Percentiles rank a stretch among this genome's conserved stretches.
Evolutionary conservation across 2,113 vertebrate species (phyloP).

Genomic region (Heptranchias perlo): DNA sequence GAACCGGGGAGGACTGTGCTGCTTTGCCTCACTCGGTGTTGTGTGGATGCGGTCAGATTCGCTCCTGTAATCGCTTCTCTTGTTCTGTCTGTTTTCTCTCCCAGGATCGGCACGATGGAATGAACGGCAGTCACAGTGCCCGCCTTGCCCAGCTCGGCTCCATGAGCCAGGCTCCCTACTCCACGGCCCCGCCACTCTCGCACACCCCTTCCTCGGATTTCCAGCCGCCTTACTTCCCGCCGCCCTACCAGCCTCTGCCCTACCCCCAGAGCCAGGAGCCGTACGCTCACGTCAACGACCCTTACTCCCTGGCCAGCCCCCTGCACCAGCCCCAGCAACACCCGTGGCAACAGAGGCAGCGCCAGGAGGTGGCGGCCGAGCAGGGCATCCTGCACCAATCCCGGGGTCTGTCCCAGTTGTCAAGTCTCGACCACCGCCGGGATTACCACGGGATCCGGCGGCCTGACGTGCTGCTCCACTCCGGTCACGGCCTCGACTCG

Average conservation of each 20-base stretch:
- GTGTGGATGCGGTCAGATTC: not conserved
- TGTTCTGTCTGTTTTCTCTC: not conserved
- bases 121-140: constrained; percentile 29
- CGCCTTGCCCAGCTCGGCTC: constrained; percentile 13
- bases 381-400: constrained; percentile 31
- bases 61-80: not conserved
- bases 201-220: constrained; percentile 37
- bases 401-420: constrained; percentile 35
- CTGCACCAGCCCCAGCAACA: constrained; percentile 36
- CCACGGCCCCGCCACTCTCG: constrained; percentile 38
- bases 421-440: constrained; percentile 30
- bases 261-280: constrained; percentile 40
- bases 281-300: constrained; percentile 36
- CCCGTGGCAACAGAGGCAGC: constrained; percentile 37
- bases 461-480: constrained; percentile 38
- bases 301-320: constrained; percentile 34
- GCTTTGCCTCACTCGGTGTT: constrained; percentile 32
- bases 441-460: constrained; percentile 34
- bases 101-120: constrained; percentile 17
- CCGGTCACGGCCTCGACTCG: constrained; percentile 15
- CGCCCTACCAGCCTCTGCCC: constrained; percentile 40
- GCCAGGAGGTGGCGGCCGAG: constrained; percentile 31
- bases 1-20: not conserved
- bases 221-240: constrained; percentile 41
- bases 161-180: constrained; percentile 12